Conservation (phyloP, 2,113 vertebrate species). For the Zosterops pallidus region DNA sequence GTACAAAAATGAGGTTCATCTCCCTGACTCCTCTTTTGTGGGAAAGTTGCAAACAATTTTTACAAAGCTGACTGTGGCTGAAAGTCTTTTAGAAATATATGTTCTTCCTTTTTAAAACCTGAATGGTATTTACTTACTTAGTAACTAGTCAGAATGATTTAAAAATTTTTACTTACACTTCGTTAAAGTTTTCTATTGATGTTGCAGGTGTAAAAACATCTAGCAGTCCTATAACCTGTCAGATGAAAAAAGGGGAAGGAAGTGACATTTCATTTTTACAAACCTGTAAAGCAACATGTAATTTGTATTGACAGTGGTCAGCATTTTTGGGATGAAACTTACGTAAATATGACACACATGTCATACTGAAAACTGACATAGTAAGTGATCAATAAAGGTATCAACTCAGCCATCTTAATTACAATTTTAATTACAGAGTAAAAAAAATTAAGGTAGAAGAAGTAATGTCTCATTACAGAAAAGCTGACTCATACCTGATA, state of each 20-base stretch:
- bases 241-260: background rate
- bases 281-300: background rate
- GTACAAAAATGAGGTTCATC: background rate
- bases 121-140: background rate
- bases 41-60: background rate
- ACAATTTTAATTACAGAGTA: background rate
- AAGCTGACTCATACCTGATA: background rate
- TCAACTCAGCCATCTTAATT: background rate
- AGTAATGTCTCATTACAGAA: background rate
- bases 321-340: background rate
- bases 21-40: background rate
- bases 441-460: background rate
- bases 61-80: background rate
- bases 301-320: background rate
- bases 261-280: background rate
- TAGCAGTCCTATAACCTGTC: constrained; percentile 85
- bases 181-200: constrained; percentile 89
- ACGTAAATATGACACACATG: background rate
- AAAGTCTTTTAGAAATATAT: background rate
- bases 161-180: constrained; percentile 83
- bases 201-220: constrained; percentile 94
- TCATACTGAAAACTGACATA: background rate
- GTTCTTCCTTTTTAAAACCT: background rate
- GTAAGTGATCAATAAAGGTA: background rate
- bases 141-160: background rate